These are phyloP conservation scores for Odontophorus gujanensis DNA, from an alignment of 2,113 vertebrate species.

Conservation along the genomic window DNA sequence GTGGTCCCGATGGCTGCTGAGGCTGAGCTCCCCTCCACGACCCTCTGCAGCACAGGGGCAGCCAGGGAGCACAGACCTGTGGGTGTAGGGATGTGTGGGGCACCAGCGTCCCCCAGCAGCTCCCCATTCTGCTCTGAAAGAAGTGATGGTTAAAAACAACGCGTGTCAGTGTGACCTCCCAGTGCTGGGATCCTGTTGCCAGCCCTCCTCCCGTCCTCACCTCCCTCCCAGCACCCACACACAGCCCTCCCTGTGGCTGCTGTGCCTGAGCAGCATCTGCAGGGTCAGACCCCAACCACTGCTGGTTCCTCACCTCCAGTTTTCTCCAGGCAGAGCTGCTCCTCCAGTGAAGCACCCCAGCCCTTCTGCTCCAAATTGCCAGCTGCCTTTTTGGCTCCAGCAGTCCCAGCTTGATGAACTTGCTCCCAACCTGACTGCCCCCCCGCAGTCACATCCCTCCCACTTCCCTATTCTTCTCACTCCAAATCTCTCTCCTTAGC, in stretches of 20 bases:
- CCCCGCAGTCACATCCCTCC: neutral
- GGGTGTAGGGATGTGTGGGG: rapidly evolving
- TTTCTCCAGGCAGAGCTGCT: neutral
- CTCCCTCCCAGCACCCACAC: neutral
- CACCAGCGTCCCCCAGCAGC: neutral
- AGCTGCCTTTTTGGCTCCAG: neutral
- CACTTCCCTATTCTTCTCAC: neutral
- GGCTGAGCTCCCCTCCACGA: neutral
- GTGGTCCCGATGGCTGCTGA: rapidly evolving
- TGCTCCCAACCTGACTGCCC: neutral
- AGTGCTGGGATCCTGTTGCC: rapidly evolving
- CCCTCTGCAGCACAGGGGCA: neutral
- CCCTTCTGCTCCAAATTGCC: neutral
- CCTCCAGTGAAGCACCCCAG: neutral
- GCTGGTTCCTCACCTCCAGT: neutral
- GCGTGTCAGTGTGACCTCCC: conserved; percentile 5
- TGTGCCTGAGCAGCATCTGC: neutral
- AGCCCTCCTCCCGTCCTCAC: neutral
- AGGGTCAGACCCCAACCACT: neutral
- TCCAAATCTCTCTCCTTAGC: neutral
- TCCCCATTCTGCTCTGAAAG: neutral
- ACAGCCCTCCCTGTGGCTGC: neutral
- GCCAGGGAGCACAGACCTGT: rapidly evolving
- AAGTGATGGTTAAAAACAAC: conserved; percentile 39
- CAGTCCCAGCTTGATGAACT: neutral